Conservation (phyloP, 2,888 invertebrate genomes). For the Chirona hameri region DNA sequence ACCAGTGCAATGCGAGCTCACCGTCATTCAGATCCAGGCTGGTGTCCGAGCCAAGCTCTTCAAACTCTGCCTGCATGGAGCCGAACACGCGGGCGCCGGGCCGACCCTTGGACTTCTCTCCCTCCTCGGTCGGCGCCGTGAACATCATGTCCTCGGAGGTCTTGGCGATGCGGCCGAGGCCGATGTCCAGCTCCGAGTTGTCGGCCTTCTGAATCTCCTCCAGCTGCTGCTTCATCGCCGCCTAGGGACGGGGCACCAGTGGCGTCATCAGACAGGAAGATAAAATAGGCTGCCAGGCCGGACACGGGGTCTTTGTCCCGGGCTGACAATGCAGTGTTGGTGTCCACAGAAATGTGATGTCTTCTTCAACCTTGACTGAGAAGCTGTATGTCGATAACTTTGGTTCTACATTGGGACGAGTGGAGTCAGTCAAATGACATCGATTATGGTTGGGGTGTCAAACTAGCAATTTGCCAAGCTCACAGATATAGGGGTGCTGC, state of each 20-base stretch:
- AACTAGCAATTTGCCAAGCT: too few species aligned
- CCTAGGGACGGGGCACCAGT: neutral
- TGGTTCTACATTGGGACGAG: too few species aligned
- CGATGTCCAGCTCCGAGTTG: constrained; percentile 73
- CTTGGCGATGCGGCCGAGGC: constrained; percentile 71
- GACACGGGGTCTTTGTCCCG: too few species aligned
- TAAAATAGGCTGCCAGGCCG: too few species aligned
- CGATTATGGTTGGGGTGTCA: too few species aligned
- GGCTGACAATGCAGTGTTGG: too few species aligned
- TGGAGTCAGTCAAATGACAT: too few species aligned
- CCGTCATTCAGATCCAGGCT: constrained; percentile 39
- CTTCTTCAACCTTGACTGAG: too few species aligned
- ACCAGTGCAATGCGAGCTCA: neutral
- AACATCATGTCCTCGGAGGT: constrained; percentile 47
- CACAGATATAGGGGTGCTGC: too few species aligned
- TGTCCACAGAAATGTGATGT: too few species aligned
- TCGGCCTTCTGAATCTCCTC: constrained; percentile 83
- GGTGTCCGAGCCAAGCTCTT: constrained; percentile 38
- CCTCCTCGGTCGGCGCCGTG: neutral
- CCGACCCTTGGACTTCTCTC: constrained; percentile 2
- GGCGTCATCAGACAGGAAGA: too few species aligned
- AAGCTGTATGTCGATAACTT: too few species aligned
- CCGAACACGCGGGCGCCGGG: constrained; percentile 38
- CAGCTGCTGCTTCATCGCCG: constrained; percentile 58
- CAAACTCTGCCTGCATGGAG: constrained; percentile 36